Evolutionary conservation across 2,888 invertebrate genomes (phyloP).

Genomic region (Leucophora obtusa): DNA sequence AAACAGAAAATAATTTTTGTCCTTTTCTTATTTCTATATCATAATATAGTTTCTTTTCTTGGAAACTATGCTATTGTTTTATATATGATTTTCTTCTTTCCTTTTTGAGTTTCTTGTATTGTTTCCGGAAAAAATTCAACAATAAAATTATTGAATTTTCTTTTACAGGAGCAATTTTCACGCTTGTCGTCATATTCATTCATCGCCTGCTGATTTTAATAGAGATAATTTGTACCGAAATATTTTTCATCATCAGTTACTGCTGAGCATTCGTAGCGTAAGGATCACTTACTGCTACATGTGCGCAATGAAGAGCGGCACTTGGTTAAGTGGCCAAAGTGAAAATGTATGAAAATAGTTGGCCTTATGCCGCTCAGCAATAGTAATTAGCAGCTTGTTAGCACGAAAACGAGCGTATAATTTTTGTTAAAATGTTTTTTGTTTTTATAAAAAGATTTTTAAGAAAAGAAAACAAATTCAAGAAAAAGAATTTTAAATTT

Average conservation of each 20-base stretch:
- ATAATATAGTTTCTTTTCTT: slow-evolving; percentile 29
- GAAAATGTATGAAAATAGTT: slow-evolving; percentile 39
- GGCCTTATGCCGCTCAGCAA: slow-evolving; percentile 36
- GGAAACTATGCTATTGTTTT: slow-evolving; percentile 47
- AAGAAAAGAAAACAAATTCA: not conserved
- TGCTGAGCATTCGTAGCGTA: slow-evolving; percentile 52
- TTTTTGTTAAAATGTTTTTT: slow-evolving; percentile 16
- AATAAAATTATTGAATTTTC: not conserved
- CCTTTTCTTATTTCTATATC: slow-evolving; percentile 26
- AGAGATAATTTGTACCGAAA: slow-evolving; percentile 3
- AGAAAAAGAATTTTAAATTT: not conserved
- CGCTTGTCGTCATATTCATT: slow-evolving; percentile 59
- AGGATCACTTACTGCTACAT: slow-evolving; percentile 13
- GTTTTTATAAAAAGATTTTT: not conserved
- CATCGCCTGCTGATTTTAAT: slow-evolving; percentile 55
- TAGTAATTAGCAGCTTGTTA: slow-evolving; percentile 54
- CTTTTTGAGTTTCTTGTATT: slow-evolving; percentile 21
- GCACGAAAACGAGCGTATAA: slow-evolving; percentile 54
- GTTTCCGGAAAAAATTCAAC: slow-evolving; percentile 32
- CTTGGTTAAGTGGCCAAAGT: slow-evolving; percentile 47
- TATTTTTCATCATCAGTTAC: slow-evolving; percentile 48
- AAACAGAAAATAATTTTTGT: not conserved
- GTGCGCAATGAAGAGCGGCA: not conserved
- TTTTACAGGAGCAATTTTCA: slow-evolving; percentile 63
- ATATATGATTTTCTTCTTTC: slow-evolving; percentile 15